Percentiles rank a stretch among this genome's conserved stretches.
These are phyloP conservation scores for Synergus laeviventris DNA, from an alignment of 2,888 invertebrate genomes.

Conservation along the genomic window DNA sequence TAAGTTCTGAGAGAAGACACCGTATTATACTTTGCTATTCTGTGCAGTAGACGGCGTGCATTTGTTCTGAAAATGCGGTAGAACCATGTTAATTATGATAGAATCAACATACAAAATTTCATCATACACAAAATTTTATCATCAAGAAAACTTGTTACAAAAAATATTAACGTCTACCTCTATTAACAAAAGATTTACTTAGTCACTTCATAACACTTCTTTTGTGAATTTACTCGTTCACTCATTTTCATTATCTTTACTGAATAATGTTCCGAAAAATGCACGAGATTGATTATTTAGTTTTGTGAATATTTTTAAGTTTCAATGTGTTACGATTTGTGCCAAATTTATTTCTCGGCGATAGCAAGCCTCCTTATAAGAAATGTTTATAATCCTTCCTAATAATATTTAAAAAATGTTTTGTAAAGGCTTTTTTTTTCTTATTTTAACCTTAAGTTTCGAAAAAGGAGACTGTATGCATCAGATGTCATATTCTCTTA, in stretches of 20 bases:
- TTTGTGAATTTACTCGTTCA: background rate
- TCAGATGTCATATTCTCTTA: slow-evolving; percentile 18
- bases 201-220: slow-evolving; percentile 30
- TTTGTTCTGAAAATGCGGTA: background rate
- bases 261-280: background rate
- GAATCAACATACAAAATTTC: background rate
- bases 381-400: slow-evolving; percentile 8
- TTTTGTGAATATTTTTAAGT: background rate
- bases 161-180: background rate
- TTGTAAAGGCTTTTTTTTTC: background rate
- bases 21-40: background rate
- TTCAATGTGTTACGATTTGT: slow-evolving; percentile 13
- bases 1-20: background rate
- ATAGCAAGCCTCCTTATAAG: background rate
- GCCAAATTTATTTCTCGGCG: slow-evolving; percentile 21
- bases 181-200: slow-evolving; percentile 6
- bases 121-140: background rate
- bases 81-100: background rate
- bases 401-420: background rate
- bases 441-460: background rate
- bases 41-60: background rate
- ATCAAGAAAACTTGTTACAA: background rate
- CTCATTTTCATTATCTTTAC: background rate
- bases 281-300: background rate
- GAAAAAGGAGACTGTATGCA: slow-evolving; percentile 33